Conservation (phyloP, 2,113 vertebrate species). For the Prionailurus viverrinus region DNA sequence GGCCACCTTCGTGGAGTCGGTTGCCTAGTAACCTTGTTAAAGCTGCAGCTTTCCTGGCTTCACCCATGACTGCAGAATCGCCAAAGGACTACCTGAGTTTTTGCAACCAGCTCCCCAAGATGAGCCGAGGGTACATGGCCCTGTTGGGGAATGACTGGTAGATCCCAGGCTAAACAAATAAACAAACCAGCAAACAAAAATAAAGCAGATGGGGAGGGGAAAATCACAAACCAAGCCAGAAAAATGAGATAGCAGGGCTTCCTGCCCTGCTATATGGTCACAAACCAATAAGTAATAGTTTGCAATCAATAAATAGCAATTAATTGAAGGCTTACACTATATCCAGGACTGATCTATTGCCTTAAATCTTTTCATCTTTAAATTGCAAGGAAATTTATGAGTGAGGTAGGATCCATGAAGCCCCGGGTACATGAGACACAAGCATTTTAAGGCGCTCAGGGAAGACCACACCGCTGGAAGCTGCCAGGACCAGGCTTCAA, state of each 20-base stretch:
- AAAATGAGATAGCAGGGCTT: not conserved
- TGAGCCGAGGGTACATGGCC: not conserved
- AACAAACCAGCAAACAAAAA: not conserved
- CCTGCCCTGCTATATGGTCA: not conserved
- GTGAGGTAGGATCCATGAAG: not conserved
- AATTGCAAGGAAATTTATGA: not conserved
- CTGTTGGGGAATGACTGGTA: not conserved
- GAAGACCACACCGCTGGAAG: not conserved
- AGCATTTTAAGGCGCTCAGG: not conserved
- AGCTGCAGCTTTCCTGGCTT: not conserved
- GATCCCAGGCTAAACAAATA: not conserved
- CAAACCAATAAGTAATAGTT: not conserved
- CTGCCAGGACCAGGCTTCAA: not conserved
- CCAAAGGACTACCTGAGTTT: not conserved
- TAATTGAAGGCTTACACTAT: not conserved
- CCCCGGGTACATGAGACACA: not conserved
- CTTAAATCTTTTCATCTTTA: not conserved
- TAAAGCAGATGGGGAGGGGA: not conserved
- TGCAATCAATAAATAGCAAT: not conserved
- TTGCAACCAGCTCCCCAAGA: not conserved
- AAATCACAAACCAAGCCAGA: not conserved
- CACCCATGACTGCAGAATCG: not conserved
- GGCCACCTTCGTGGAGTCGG: not conserved
- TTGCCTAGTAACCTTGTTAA: not conserved
- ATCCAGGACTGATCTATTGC: not conserved